Base-by-base conservation (phyloP, 2,113 vertebrate genomes). In the Sinocyclocheilus grahami region DNA sequence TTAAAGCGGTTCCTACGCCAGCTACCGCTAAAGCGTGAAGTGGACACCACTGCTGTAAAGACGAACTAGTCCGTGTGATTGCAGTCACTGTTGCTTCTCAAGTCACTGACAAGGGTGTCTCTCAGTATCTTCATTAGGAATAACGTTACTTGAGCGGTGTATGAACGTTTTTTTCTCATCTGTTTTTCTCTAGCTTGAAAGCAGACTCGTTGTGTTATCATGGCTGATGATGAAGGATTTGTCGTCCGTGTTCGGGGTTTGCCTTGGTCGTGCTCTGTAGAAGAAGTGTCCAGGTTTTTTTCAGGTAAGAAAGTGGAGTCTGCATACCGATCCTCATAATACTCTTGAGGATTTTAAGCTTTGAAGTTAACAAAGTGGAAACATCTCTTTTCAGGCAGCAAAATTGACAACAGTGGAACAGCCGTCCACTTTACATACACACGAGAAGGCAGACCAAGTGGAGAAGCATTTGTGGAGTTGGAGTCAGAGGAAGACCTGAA, bases 351-450 rank as follows among this genome's bases (percentile, higher is more conserved):
- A 8, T 53, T 33, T 83, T 67, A 18, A n/a, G 12, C 55, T 30
- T 20, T 33, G 5, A 37, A 0, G 39, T 46, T 4, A 6, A 82
- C 39, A 0, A n/a, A 4, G 30, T 22, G 39, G 9, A 72, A 0
- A 7, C 42, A 30, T 16, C 20, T 20, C 12, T 39, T 91, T 92
- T 80, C 90, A 98, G 98, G 98, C 67, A 97, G 97, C 90, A 99
- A 99, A 96, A 96, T 99, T 85, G 90, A 96, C 39, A 97, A 95
- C 3, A 97, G 95, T 85, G 94, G 96, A 76, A 90, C 96, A 48
- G 96, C 96, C 82, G 96, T 99, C 91, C 97, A 99, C 93, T 99
- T 99, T 95, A 99, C 98, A 88, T 99, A 98, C 93, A 99, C 98
- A 88, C 95, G 98, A 88, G 98, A 99, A 93, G 97, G 98, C 42